Percentiles rank a stretch among this genome's conserved stretches.
Conservation (phyloP, 2,113 vertebrate genomes). For the Ivindomyrus marchei region DNA sequence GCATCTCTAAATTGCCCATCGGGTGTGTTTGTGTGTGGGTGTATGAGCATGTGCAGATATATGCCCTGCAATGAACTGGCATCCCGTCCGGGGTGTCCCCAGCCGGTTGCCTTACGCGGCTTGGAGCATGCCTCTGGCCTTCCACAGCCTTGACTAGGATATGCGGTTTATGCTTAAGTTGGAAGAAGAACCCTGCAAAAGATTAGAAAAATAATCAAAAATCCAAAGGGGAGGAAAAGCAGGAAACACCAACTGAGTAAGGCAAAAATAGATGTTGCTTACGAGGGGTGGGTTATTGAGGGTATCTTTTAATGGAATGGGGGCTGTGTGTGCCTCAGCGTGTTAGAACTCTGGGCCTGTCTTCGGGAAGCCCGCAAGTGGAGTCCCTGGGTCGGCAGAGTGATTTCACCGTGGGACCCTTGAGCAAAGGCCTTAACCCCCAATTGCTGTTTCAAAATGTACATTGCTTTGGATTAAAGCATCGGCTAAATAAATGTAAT, state of each 20-base stretch:
- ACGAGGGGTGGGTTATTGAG: neutral
- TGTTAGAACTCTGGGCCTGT: neutral
- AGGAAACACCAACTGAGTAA: neutral
- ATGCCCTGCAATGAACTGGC: neutral
- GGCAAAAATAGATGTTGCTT: neutral
- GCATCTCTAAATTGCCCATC: neutral
- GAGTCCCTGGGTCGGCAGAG: neutral
- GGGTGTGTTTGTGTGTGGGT: neutral
- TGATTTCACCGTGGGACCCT: neutral
- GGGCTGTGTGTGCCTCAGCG: neutral
- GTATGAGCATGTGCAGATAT: neutral
- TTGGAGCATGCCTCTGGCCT: neutral
- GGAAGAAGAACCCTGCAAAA: neutral
- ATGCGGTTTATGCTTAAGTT: neutral
- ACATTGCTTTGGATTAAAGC: neutral
- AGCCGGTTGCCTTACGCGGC: neutral
- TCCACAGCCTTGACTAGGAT: neutral
- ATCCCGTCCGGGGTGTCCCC: neutral
- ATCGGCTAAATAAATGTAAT: neutral
- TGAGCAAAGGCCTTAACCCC: neutral
- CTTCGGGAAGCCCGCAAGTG: neutral
- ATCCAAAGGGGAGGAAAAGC: neutral
- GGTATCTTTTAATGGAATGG: neutral
- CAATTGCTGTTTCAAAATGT: neutral
- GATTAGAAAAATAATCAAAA: neutral